Base-by-base conservation (phyloP, 2,113 vertebrate species). In the Pimephales promelas region DNA sequence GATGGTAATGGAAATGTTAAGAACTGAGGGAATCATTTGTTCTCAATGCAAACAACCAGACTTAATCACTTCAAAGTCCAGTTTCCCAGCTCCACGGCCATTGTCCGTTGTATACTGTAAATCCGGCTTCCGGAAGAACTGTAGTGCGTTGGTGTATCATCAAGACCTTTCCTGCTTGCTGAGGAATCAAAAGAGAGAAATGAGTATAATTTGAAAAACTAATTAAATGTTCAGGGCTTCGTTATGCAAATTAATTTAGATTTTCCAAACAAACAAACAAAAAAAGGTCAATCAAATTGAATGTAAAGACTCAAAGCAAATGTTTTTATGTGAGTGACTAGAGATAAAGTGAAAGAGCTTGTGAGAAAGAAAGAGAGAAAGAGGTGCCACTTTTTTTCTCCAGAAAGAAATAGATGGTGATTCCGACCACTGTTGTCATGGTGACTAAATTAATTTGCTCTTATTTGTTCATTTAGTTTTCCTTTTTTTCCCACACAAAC, bases 131-230 rank as follows among this genome's bases (percentile, higher is more conserved):
- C 49, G 20, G 6, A 28, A 40, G 77, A 64, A 64, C 61, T 28
- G 16, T 49, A 4, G 77, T 20, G 57, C 72, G 20, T 75, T 40
- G 64, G 54, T 49, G 47, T 64, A 57, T 54, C 72, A 36, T 34
- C 56, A 45, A 59, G 64, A n/a, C 40, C 62, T 47, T 72, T 31
- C 49, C 62, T n/a, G 49, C 43, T 13, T 45, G 26, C 52, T 79
- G 74, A 31, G 74, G 66, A 78, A 84, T 56, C 61, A 61, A 59
- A 71, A 83, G 64, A 79, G 43, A 79, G 2, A 24, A 76, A 79
- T 28, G 36, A 70, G 20, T 43, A 59, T 49, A 52, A 77, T 82
- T 86, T 64, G 57, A 79, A 85, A 52, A 43, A 10, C 73, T 24
- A 83, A 86, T 86, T 36, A 62, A 78, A 24, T 73, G 74, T 56